Percentiles rank a stretch among this genome's conserved stretches.
These are phyloP conservation scores for Portunus trituberculatus DNA, from an alignment of 1,140 invertebrate genomes.

Conservation along the genomic window DNA sequence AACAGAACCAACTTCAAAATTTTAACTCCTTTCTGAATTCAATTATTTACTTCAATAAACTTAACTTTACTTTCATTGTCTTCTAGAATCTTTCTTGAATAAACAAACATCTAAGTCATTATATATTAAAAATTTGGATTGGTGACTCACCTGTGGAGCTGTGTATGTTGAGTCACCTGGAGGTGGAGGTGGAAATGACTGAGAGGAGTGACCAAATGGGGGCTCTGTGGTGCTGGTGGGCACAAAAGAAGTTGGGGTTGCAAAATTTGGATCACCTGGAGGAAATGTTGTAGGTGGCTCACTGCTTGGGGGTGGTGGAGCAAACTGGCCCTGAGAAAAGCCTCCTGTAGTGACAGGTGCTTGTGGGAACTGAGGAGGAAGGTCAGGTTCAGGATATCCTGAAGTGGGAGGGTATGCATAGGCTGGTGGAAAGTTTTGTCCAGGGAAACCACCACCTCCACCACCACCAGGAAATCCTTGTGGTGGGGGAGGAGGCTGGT, in stretches of 20 bases:
- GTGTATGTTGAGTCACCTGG: conserved; percentile 62
- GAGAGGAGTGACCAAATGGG: conserved; percentile 55
- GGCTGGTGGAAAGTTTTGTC: conserved; percentile 56
- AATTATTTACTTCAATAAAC: no score
- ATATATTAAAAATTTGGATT: no score
- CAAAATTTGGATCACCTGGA: conserved; percentile 69
- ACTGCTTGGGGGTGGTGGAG: conserved; percentile 45
- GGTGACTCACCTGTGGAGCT: conserved; percentile 51
- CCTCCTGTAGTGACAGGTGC: conserved; percentile 47
- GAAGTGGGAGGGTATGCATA: conserved; percentile 67
- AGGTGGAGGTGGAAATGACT: conserved; percentile 65
- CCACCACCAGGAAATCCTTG: conserved; percentile 68
- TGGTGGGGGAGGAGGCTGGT: conserved; percentile 75
- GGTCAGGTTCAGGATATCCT: conserved; percentile 66
- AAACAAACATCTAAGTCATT: no score
- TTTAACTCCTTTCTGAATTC: no score
- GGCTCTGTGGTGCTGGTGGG: conserved; percentile 50
- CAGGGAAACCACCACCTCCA: conserved; percentile 53
- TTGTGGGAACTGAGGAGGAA: conserved; percentile 56
- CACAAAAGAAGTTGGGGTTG: conserved; percentile 54
- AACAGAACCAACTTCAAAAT: no score
- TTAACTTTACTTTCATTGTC: no score
- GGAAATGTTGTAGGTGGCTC: conserved; percentile 63
- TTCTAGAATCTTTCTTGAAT: no score
- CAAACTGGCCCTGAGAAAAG: conserved; percentile 64